Evolutionary conservation across 2,888 invertebrate genomes (phyloP).

Genomic region (Ariolimax columbianus): DNA sequence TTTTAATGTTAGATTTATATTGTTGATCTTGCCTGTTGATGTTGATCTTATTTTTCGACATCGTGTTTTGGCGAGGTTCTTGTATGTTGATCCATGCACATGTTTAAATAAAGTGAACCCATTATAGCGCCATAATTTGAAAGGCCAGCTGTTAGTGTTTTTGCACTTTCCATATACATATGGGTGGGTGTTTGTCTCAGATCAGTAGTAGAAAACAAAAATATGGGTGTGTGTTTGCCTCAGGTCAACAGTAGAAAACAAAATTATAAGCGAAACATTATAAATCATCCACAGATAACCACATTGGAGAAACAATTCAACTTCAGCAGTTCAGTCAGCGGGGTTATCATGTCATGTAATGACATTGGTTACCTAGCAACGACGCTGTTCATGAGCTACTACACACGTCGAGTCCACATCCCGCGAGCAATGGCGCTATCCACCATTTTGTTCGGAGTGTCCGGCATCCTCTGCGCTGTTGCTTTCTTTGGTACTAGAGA

Average conservation of each 20-base stretch:
- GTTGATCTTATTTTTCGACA: too few species aligned
- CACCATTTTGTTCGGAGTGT: constrained; percentile 62
- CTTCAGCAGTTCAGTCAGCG: constrained; percentile 69
- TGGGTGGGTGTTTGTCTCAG: too few species aligned
- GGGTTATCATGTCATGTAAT: constrained; percentile 70
- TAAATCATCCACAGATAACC: constrained; percentile 60
- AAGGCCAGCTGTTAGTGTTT: too few species aligned
- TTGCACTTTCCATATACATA: too few species aligned
- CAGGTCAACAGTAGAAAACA: not conserved
- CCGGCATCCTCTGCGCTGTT: constrained; percentile 63
- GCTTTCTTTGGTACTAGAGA: constrained; percentile 60
- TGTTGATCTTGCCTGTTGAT: too few species aligned
- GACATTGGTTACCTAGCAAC: constrained; percentile 69
- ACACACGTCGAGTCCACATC: constrained; percentile 60
- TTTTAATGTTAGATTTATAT: too few species aligned
- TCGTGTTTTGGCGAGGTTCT: too few species aligned
- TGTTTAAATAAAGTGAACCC: too few species aligned
- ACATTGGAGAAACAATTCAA: constrained; percentile 72
- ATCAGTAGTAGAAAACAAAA: not conserved
- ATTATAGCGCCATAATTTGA: not conserved
- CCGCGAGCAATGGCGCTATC: constrained; percentile 62
- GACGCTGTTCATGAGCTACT: constrained; percentile 61
- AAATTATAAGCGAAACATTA: not conserved
- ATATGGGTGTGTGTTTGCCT: not conserved
- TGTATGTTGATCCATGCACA: too few species aligned